Evolutionary conservation across 92 coral and sea anemone species (phyloP), one percentile per base, ranked within the genome.

Genomic region (Porites lobata): DNA sequence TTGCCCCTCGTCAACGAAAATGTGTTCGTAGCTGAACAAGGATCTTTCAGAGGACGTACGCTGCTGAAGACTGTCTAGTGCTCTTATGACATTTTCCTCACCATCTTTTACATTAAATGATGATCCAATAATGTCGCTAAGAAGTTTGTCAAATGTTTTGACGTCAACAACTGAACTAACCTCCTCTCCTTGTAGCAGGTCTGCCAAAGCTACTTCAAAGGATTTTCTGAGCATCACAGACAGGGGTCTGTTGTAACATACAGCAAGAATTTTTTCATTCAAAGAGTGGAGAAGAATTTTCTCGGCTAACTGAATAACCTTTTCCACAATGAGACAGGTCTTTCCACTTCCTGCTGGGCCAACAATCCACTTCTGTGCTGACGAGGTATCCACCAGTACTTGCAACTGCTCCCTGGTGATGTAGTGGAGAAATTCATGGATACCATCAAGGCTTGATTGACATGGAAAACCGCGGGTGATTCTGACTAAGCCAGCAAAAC

Each of bases 261-360:
- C 51, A 17, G 85, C 90, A 22, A 90, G 89, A 22, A 90, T 86
- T 6, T 75, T 84, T 50, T 69, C 88, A 50, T 62, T 15, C 69
- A 54, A 11, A 12, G 51, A 1, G 9, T 13, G 1, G 5, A 32
- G 4, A 38, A 21, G 50, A 18, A 24, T 90, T 0, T 75, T 66
- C 52, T 24, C 21, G 15, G 72, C 79, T 26, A 90, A 69, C 18
- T 72, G 62, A 43, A 21, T 61, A 5, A 81, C 93, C 71, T 90
- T 90, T 18, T 86, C 84, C 20, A 68, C 19, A 57, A 90, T 29
- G 2, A 86, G 87, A 18, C 57, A 76, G 13, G 93, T 90, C 72
- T 90, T 90, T 14, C 93, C 93, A 67, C 93, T 90, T 6, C 90
- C 93, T 1, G 93, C 93, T 24, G 93, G 90, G 2, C 93, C 93